Evolutionary conservation across 2,113 vertebrate genomes (phyloP).

Genomic region (Apistogramma diplotaenia): DNA sequence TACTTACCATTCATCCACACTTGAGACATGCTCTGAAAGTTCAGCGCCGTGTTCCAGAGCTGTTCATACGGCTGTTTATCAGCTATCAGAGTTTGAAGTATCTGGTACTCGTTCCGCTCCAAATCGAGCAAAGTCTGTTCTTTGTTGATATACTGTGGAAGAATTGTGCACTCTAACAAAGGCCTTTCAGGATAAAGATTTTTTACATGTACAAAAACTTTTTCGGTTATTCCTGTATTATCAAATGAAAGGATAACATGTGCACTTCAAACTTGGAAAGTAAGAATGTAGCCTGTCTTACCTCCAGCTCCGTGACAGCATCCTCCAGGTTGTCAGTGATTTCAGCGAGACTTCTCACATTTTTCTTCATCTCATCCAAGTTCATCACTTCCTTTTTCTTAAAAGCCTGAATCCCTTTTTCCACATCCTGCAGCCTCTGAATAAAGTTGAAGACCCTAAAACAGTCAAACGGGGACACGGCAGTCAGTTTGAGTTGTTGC

Average conservation of each 20-base stretch:
- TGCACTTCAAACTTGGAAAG: not conserved
- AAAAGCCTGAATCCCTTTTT: constrained; percentile 81
- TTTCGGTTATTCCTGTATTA: not conserved
- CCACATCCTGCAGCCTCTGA: constrained; percentile 68
- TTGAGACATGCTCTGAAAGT: constrained; percentile 84
- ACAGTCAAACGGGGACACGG: not conserved
- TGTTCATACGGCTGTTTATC: constrained; percentile 86
- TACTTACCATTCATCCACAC: constrained; percentile 88
- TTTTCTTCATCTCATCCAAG: constrained; percentile 82
- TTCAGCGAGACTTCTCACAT: constrained; percentile 78
- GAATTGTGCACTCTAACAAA: not conserved
- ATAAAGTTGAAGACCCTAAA: constrained; percentile 81
- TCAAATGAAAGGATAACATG: not conserved
- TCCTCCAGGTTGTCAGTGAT: constrained; percentile 78
- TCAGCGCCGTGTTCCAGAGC: constrained; percentile 85
- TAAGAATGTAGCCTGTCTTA: constrained; percentile 39
- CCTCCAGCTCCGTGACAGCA: constrained; percentile 82
- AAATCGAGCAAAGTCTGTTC: constrained; percentile 84
- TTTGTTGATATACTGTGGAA: constrained; percentile 83
- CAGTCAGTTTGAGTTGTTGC: not conserved
- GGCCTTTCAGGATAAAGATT: not conserved
- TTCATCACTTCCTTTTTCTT: constrained; percentile 79
- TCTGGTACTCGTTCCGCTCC: constrained; percentile 82
- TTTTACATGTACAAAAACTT: not conserved
- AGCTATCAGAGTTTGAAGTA: constrained; percentile 78